Base-by-base conservation (phyloP, 2,113 vertebrate genomes). In the Numida meleagris region DNA sequence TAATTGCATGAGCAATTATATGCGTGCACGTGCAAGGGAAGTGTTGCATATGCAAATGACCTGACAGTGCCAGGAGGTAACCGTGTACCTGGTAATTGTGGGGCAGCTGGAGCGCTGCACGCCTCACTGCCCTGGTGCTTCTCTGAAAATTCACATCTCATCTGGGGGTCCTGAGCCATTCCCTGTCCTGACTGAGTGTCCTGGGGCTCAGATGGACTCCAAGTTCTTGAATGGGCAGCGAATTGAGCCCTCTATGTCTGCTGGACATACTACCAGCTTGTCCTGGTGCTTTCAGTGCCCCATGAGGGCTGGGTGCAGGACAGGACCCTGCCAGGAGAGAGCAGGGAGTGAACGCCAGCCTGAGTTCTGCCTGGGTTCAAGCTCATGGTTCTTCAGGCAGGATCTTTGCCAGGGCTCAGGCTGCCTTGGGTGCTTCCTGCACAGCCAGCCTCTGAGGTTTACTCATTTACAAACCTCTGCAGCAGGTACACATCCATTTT, bases 121-220 rank as follows among this genome's bases (percentile, higher is more conserved):
- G 21, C 36, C 80, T 59, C 43, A 20, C 14, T 65, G 48, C 65
- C 34, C 0, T 62, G 66, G 63, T 70, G 73, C 38, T 42, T 29
- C 38, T 70, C 48, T 25, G 16, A 15, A 82, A 42, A 5, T 4
- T 8, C 25, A 9, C 16, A 4, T 34, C 14, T 10, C 20, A 29
- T 25, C 66, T 17, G 40, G 29, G 40, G 33, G 46, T 36, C 13
- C 48, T 31, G 21, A 29, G 29, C 8, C 14, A 0, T 18, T 51
- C 23, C 17, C 6, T 51, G 24, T 16, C 17, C 40, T 33, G 45
- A 19, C 6, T 11, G 4, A 23, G 5, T 38, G 45, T 36, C 17
- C 40, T 0, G 0, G 46, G 17, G 20, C 42, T 0, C 3, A 34
- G 19, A 50, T 17, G n/a, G 38, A 61, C 38, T 29, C 12, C 0